Percentiles rank a stretch among this genome's conserved stretches.
These are phyloP conservation scores for Lasioglossum calceatum DNA, from an alignment of 2,888 invertebrate genomes.

Conservation along the genomic window DNA sequence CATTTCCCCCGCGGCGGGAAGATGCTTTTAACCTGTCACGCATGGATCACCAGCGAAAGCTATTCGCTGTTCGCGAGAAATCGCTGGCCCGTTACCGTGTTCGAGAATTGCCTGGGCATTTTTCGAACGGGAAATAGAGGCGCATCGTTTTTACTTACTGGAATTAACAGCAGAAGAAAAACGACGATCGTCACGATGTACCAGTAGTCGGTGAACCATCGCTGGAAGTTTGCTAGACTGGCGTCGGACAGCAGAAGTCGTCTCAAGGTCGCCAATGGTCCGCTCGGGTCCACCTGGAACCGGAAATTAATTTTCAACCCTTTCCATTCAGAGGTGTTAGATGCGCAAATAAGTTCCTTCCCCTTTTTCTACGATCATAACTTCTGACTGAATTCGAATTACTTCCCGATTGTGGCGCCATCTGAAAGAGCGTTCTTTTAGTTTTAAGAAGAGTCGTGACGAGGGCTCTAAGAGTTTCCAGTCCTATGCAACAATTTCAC, in stretches of 20 bases:
- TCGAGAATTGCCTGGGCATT: neutral
- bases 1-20: conserved; percentile 5
- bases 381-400: no score
- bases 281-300: conserved; percentile 91
- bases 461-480: no score
- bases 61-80: conserved; percentile 5
- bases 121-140: neutral
- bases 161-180: conserved; percentile 88
- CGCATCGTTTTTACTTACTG: conserved; percentile 88
- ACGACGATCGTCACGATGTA: conserved; percentile 92
- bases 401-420: no score
- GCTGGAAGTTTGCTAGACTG: conserved; percentile 93
- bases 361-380: no score
- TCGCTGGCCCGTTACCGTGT: neutral
- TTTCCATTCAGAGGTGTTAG: no score
- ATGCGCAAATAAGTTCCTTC: no score
- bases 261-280: conserved; percentile 93
- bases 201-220: conserved; percentile 95
- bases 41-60: conserved; percentile 9
- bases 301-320: neutral
- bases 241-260: conserved; percentile 94
- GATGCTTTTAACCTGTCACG: conserved; percentile 21
- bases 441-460: no score
- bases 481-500: no score
- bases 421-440: no score